Percentiles rank a stretch among this genome's conserved stretches.
phyloP scores from a whole-genome alignment of 23 tunicate species.

The Ciona savignyi region DNA sequence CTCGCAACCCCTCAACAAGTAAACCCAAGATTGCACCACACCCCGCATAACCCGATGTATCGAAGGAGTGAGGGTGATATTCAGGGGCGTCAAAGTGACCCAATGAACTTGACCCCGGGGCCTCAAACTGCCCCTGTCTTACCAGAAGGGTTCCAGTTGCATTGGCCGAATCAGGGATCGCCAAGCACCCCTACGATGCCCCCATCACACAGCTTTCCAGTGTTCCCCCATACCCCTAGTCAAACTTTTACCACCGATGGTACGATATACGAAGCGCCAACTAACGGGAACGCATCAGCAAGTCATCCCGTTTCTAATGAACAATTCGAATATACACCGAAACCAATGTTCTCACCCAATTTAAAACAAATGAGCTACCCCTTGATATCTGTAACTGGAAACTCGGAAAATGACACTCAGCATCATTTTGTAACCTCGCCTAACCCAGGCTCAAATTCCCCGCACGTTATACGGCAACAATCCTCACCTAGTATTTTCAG shows the following conservation, averaged over 20 bases:
- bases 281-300: neutral
- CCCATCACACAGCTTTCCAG: neutral
- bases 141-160: conserved; percentile 13
- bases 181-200: neutral
- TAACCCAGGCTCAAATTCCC: conserved; percentile 18
- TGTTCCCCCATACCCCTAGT: neutral
- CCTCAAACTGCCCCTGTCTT: conserved; percentile 84
- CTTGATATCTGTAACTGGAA: neutral
- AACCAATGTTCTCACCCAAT: neutral
- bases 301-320: neutral
- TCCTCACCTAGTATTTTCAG: conserved; percentile 11
- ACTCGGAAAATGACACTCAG: neutral
- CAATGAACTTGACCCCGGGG: conserved; percentile 4
- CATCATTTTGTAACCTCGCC: neutral
- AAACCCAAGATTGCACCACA: conserved; percentile 7
- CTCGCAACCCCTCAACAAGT: neutral
- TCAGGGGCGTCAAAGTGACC: neutral
- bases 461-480: conserved; percentile 11
- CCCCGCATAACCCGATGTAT: conserved; percentile 35
- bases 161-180: conserved; percentile 27
- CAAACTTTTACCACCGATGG: neutral
- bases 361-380: neutral
- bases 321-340: neutral
- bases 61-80: conserved; percentile 50
- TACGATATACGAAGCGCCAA: neutral